Evolutionary conservation across 2,113 vertebrate genomes (phyloP), one percentile per base, ranked within the genome.

Genomic region (Platichthys flesus): DNA sequence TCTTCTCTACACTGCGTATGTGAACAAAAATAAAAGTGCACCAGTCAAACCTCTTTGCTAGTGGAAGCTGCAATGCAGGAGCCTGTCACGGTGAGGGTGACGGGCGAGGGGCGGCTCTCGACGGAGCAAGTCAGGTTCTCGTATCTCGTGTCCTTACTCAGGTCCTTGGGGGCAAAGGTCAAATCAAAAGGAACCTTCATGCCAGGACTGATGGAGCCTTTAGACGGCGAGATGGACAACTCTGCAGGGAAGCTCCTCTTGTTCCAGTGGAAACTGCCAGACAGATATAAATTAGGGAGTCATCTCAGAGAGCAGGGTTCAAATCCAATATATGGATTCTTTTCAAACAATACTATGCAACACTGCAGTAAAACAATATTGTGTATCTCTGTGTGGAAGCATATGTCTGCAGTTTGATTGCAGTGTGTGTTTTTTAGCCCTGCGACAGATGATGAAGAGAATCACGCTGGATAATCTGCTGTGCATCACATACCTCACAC

Each of bases 181-280:
- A 95, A 89, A 26, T 95, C 74, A 0, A 96, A 93, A 49, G 94
- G 84, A 74, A 97, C 86, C 3, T 96, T 93, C 88, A 83, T 95
- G 31, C 94, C 95, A 0, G 96, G 86, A 0, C 88, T 89, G 87
- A 97, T 94, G 24, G 95, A 96, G 61, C 96, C 96, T 84, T 95
- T 90, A 12, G 72, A 47, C 0, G 97, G 97, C 4, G 37, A 83
- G 81, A 98, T 95, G 56, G 90, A 94, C 84, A 97, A 93, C 71
- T 94, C 92, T 6, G 95, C 92, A 63, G 93, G 86, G 60, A 95
- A 94, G 59, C 65, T 86, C 63, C 88, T 87, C 3, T 64, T 23
- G 51, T 96, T 94, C 97, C 97, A 98, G 16, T 91, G 89, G 85
- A 98, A 97, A 71, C 96, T 98, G 76, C 4, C 51, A 54, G 57